phyloP scores from a whole-genome alignment of 2,113 vertebrate genomes.

The Myocastor coypus region DNA sequence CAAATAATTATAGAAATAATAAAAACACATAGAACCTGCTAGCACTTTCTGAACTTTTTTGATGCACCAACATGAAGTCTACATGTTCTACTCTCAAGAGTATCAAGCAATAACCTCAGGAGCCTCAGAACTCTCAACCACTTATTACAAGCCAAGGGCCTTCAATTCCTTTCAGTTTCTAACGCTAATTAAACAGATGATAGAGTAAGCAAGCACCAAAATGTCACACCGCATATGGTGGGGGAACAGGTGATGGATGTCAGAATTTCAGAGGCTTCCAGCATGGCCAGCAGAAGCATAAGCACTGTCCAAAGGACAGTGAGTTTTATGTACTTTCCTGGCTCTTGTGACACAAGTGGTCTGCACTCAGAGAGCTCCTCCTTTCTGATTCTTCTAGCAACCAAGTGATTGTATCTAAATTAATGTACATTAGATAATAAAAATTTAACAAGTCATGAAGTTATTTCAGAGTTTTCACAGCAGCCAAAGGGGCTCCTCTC shows the following conservation, averaged over 20 bases:
- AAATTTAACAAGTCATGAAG: conserved; percentile 68
- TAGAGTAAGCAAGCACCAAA: conserved; percentile 50
- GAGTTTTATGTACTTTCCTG: conserved; percentile 6
- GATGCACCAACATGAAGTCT: background rate
- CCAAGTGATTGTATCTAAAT: conserved; percentile 22
- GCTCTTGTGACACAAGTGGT: conserved; percentile 2
- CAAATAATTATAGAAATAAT: background rate
- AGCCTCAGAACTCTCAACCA: conserved; percentile 15
- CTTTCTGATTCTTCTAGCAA: conserved; percentile 65
- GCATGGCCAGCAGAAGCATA: background rate
- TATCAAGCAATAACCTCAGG: background rate
- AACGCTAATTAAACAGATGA: conserved; percentile 67
- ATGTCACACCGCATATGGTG: background rate
- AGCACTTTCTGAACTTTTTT: background rate
- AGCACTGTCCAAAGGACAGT: conserved; percentile 41
- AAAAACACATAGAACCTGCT: background rate
- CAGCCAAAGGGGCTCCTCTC: conserved; percentile 49
- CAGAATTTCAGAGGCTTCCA: conserved; percentile 24
- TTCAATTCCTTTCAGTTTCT: conserved; percentile 43
- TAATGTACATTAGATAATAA: conserved; percentile 63
- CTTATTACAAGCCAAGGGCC: background rate
- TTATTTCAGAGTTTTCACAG: conserved; percentile 55
- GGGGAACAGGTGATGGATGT: background rate
- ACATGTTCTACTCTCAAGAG: conserved; percentile 20
- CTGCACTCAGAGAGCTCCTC: background rate